Percentiles rank a stretch among this genome's conserved stretches.
Evolutionary conservation across 2,888 invertebrate genomes (phyloP).

Genomic region (Epistrophe grossulariae): DNA sequence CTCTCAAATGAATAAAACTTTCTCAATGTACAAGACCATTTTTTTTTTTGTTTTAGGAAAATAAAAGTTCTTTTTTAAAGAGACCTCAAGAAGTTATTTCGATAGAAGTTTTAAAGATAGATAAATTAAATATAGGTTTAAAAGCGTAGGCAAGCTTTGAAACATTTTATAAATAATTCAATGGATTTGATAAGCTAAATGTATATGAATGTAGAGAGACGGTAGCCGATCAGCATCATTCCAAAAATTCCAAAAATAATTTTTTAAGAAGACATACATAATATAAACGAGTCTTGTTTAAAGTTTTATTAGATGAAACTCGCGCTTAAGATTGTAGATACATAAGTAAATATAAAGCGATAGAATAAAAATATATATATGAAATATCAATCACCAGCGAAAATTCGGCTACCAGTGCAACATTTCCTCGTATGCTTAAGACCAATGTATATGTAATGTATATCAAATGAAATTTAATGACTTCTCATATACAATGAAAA

Average conservation of each 20-base stretch:
- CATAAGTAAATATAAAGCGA: slow-evolving; percentile 27
- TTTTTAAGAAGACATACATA: too few species aligned
- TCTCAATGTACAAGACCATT: background rate
- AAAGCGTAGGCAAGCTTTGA: slow-evolving; percentile 52
- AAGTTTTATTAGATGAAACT: background rate
- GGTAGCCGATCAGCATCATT: slow-evolving; percentile 24
- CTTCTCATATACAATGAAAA: slow-evolving; percentile 65
- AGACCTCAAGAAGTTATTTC: background rate
- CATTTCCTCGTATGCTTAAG: slow-evolving; percentile 77
- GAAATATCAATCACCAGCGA: slow-evolving; percentile 82
- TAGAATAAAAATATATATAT: slow-evolving; percentile 46
- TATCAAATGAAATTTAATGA: slow-evolving; percentile 61
- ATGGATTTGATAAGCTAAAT: slow-evolving; percentile 14
- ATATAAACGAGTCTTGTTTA: background rate
- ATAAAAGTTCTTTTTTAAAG: background rate
- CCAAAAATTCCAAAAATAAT: background rate
- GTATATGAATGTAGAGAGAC: slow-evolving; percentile 29
- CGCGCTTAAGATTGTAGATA: slow-evolving; percentile 27
- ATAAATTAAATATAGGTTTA: slow-evolving; percentile 8
- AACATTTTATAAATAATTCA: background rate
- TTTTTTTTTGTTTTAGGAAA: background rate
- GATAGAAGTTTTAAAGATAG: slow-evolving; percentile 16
- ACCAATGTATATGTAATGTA: slow-evolving; percentile 43
- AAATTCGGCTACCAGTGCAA: slow-evolving; percentile 78
- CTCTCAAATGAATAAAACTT: background rate